These are phyloP conservation scores for Camptogramma bilineatum DNA, from an alignment of 2,888 invertebrate species.

Conservation along the genomic window DNA sequence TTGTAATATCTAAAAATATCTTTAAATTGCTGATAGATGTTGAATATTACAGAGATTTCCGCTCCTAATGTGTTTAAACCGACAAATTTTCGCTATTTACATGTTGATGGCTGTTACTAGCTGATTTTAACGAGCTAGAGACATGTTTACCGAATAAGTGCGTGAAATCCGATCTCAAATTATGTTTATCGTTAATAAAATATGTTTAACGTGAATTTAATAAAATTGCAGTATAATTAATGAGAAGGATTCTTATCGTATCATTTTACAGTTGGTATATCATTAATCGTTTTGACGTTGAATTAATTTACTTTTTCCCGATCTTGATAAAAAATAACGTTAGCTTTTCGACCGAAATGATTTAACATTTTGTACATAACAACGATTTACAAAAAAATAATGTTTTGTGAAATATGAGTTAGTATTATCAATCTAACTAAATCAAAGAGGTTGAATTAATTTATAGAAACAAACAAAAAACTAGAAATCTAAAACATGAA, in stretches of 20 bases:
- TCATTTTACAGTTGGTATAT: slow-evolving; percentile 44
- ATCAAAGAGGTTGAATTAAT: too few relatives aligned
- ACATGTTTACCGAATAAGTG: slow-evolving; percentile 33
- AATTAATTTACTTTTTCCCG: slow-evolving; percentile 46
- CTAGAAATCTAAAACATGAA: too few relatives aligned
- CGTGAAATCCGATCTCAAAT: slow-evolving; percentile 24
- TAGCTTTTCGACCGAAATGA: slow-evolving; percentile 37
- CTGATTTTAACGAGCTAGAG: slow-evolving; percentile 7
- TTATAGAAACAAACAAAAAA: too few relatives aligned
- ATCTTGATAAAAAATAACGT: slow-evolving; percentile 41
- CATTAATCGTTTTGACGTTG: slow-evolving; percentile 49
- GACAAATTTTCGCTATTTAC: background rate
- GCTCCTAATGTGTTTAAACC: background rate
- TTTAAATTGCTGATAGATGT: background rate
- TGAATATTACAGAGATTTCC: background rate
- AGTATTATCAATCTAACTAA: background rate
- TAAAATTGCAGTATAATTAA: slow-evolving; percentile 41
- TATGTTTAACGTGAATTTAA: slow-evolving; percentile 30
- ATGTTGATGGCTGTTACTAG: slow-evolving; percentile 7
- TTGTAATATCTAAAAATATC: background rate
- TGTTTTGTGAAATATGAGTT: background rate
- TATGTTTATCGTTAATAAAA: slow-evolving; percentile 26
- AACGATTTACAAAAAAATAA: slow-evolving; percentile 10
- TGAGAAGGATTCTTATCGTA: slow-evolving; percentile 40
- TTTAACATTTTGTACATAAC: slow-evolving; percentile 23